These are phyloP conservation scores for Drosophila azteca DNA, from an alignment of 1,140 invertebrate genomes.

Conservation along the genomic window DNA sequence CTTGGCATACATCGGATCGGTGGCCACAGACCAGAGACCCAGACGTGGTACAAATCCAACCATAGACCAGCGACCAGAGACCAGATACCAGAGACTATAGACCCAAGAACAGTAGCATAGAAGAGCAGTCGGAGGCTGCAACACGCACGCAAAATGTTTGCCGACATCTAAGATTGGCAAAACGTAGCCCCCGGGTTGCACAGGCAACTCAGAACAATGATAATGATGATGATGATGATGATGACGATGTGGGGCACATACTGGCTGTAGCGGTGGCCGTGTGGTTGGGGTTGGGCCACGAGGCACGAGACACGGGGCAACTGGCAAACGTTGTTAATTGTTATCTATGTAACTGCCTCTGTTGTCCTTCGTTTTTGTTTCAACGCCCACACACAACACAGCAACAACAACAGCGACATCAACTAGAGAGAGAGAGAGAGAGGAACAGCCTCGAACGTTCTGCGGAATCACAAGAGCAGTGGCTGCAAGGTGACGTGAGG, in stretches of 20 bases:
- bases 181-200: constrained; percentile 74
- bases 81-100: no score
- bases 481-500: not conserved
- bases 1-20: constrained; percentile 44
- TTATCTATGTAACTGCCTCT: constrained; percentile 70
- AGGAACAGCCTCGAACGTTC: constrained; percentile 23
- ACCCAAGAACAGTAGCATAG: no score
- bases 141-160: constrained; percentile 77
- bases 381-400: constrained; percentile 45
- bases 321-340: constrained; percentile 67
- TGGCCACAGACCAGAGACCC: constrained; percentile 20
- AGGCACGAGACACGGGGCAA: constrained; percentile 8
- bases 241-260: not conserved
- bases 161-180: constrained; percentile 78
- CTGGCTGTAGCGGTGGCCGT: no score
- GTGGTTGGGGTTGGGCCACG: not conserved
- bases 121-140: constrained; percentile 18
- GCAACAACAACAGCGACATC: constrained; percentile 26
- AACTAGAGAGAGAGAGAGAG: not conserved
- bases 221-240: constrained; percentile 7
- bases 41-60: no score
- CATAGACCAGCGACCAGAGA: no score
- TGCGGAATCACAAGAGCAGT: constrained; percentile 31
- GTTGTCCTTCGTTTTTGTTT: constrained; percentile 61
- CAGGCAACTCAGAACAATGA: constrained; percentile 26